A percentile compares a stretch with the other conserved stretches of the same genome.
phyloP scores from a whole-genome alignment of 2,113 vertebrate genomes.

The Hyperoodon ampullatus region DNA sequence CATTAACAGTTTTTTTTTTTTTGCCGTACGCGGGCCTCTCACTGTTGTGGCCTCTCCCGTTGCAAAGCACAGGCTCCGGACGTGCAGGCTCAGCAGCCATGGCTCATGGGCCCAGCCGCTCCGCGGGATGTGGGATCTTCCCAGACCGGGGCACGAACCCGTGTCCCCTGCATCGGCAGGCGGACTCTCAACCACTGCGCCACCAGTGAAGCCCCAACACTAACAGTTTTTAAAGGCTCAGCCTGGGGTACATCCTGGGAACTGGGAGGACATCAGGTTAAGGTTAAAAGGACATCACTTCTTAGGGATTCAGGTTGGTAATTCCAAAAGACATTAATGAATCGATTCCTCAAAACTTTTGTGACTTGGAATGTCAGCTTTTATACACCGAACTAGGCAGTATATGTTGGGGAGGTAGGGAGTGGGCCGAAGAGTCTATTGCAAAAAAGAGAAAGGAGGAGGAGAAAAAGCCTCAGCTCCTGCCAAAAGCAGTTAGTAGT shows the following conservation, averaged over 20 bases:
- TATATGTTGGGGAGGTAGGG: not conserved
- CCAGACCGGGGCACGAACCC: no score
- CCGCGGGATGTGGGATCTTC: no score
- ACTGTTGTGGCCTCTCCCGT: no score
- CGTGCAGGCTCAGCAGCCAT: no score
- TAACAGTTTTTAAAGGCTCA: not conserved
- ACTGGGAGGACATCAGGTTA: not conserved
- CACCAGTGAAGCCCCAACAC: no score
- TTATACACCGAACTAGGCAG: not conserved
- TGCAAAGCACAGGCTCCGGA: no score
- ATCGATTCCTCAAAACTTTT: not conserved
- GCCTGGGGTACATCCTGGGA: not conserved
- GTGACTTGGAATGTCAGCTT: not conserved
- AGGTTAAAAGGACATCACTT: not conserved
- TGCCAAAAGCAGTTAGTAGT: not conserved
- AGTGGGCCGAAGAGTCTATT: not conserved
- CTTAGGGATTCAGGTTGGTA: not conserved
- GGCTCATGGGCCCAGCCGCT: no score
- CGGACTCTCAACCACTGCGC: no score
- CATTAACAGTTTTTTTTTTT: no score
- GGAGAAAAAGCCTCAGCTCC: not conserved
- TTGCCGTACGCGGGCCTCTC: no score
- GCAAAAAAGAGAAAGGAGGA: not conserved
- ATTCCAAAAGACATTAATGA: not conserved
- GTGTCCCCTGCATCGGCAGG: no score